These are phyloP conservation scores for Cepaea hortensis DNA, from an alignment of 2,888 invertebrate genomes.

Conservation along the genomic window DNA sequence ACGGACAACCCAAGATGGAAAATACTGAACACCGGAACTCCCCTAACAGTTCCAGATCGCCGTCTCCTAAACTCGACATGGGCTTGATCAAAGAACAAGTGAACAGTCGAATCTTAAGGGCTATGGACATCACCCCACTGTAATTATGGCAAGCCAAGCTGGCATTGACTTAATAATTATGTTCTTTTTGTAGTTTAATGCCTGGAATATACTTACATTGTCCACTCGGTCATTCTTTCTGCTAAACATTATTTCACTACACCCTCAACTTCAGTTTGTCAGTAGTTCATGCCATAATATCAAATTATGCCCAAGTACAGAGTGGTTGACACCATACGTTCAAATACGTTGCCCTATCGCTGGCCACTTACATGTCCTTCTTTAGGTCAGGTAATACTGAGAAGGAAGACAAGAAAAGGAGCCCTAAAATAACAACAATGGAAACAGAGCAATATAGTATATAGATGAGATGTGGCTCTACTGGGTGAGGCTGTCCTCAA, in stretches of 20 bases:
- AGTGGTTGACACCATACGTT: no score
- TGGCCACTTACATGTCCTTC: no score
- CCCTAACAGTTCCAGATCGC: slow-evolving; percentile 42
- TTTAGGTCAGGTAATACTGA: no score
- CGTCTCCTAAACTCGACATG: slow-evolving; percentile 49
- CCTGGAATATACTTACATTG: not conserved
- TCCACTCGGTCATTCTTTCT: not conserved
- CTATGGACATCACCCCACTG: slow-evolving; percentile 35
- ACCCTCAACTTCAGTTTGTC: not conserved
- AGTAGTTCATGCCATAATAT: no score
- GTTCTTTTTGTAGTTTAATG: not conserved
- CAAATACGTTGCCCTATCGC: no score
- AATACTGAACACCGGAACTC: slow-evolving; percentile 53
- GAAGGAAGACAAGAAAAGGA: no score
- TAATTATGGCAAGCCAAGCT: not conserved
- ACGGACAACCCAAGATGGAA: slow-evolving; percentile 47
- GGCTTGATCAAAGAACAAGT: slow-evolving; percentile 51
- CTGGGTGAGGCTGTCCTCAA: no score
- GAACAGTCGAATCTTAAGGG: slow-evolving; percentile 41
- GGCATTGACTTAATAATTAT: not conserved
- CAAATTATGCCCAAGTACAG: no score
- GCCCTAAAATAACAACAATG: no score
- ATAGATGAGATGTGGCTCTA: no score
- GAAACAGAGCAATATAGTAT: no score
- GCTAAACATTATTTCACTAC: not conserved